A percentile compares a stretch with the other conserved stretches of the same genome.
These are phyloP conservation scores for Phalera bucephala DNA, from an alignment of 2,888 invertebrate genomes.

Conservation along the genomic window DNA sequence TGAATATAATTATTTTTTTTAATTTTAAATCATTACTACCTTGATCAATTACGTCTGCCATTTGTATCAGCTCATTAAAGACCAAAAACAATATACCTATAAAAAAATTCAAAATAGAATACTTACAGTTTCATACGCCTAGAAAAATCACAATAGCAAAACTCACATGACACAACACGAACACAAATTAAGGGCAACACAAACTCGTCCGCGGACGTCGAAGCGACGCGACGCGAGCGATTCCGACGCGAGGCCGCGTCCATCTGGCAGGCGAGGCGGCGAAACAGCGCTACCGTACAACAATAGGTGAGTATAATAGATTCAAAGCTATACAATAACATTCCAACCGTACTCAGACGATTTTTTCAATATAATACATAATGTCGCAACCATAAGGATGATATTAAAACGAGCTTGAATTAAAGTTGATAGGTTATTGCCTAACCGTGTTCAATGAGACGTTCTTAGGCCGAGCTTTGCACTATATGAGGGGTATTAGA, in stretches of 20 bases:
- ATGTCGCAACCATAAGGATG: too few species aligned
- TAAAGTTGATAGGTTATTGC: neutral
- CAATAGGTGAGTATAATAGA: conserved; percentile 1
- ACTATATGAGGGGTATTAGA: neutral
- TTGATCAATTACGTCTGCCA: too few species aligned
- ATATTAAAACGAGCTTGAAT: too few species aligned
- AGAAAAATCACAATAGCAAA: conserved; percentile 30
- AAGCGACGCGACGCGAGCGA: conserved; percentile 27
- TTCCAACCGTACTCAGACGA: neutral
- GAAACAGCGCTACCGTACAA: conserved; percentile 11
- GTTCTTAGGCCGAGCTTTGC: neutral
- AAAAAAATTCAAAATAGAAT: too few species aligned
- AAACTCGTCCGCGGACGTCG: neutral
- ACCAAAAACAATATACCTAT: too few species aligned
- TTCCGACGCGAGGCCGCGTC: conserved; percentile 28
- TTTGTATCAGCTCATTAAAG: too few species aligned
- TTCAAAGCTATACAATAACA: neutral
- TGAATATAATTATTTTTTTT: too few species aligned
- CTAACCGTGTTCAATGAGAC: neutral
- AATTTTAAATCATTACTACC: too few species aligned
- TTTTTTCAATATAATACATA: neutral
- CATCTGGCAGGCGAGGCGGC: conserved; percentile 26
- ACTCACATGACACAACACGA: conserved; percentile 34
- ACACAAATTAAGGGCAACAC: conserved; percentile 8
- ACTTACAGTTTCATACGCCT: conserved; percentile 26